phyloP scores from a whole-genome alignment of 2,113 vertebrate species.

The Glareola pratincola region DNA sequence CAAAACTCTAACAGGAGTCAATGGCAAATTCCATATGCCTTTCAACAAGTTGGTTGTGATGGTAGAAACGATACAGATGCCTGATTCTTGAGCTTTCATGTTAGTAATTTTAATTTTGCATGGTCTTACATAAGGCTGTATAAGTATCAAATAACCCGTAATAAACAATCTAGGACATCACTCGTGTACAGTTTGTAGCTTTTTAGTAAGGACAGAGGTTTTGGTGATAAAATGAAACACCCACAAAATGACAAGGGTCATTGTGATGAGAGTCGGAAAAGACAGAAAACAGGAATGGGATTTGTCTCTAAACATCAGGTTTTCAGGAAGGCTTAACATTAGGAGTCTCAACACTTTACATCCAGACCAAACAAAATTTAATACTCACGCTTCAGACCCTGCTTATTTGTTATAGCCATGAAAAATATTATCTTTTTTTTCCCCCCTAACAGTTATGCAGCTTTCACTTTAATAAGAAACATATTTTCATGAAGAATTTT shows the following conservation, averaged over 20 bases:
- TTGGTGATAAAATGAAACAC: background rate
- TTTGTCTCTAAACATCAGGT: background rate
- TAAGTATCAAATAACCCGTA: background rate
- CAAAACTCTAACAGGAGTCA: background rate
- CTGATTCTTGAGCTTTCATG: background rate
- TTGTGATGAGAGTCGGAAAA: background rate
- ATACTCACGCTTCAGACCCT: background rate
- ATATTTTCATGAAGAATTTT: background rate
- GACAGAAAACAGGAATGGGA: background rate
- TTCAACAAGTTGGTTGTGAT: background rate
- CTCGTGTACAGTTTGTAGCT: background rate
- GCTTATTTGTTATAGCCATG: background rate
- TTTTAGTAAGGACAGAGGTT: background rate
- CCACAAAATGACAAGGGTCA: background rate
- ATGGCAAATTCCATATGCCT: background rate
- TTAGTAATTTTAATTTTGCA: background rate
- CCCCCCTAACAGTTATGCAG: background rate
- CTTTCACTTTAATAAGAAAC: background rate
- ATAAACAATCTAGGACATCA: background rate
- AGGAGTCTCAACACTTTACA: background rate
- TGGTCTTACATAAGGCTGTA: background rate
- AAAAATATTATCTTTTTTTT: background rate
- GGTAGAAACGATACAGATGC: background rate
- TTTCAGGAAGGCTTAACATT: background rate
- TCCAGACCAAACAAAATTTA: background rate